These are phyloP conservation scores for Stylophora pistillata DNA, from an alignment of 64 coral and sea anemone species.

Conservation along the genomic window DNA sequence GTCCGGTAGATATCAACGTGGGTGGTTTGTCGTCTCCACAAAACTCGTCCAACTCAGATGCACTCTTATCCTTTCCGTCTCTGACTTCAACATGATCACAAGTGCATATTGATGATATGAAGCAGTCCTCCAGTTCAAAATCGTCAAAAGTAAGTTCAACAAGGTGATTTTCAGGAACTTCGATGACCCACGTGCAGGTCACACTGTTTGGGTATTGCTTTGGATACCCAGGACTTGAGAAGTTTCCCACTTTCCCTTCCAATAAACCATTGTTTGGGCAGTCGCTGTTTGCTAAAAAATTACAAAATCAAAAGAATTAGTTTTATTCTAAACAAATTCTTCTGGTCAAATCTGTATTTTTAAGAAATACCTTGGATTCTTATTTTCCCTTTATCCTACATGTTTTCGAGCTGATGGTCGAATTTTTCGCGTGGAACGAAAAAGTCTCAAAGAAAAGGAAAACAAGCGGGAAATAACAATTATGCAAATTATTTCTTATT, in stretches of 20 bases:
- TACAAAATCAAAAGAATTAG: too few relatives aligned
- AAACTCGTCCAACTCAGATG: conserved; percentile 7
- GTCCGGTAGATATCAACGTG: conserved; percentile 2
- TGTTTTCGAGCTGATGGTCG: too few relatives aligned
- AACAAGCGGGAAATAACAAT: too few relatives aligned
- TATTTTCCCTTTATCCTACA: too few relatives aligned
- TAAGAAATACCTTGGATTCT: too few relatives aligned
- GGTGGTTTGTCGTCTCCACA: conserved; percentile 22
- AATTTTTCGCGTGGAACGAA: too few relatives aligned
- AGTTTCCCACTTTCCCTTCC: background rate
- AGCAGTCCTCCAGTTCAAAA: conserved; percentile 35
- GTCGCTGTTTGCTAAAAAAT: too few relatives aligned
- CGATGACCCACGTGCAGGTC: conserved; percentile 30
- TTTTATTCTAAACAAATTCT: too few relatives aligned
- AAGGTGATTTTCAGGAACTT: background rate
- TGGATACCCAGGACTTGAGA: conserved; percentile 22
- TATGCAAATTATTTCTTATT: too few relatives aligned
- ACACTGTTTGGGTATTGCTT: conserved; percentile 21
- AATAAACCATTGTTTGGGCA: too few relatives aligned
- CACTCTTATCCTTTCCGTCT: conserved; percentile 20
- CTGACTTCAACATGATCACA: conserved; percentile 57
- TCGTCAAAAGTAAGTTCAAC: background rate
- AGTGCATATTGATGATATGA: conserved; percentile 6
- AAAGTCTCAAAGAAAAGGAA: too few relatives aligned
- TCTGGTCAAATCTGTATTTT: too few relatives aligned